A percentile compares a stretch with the other conserved stretches of the same genome.
Conservation (phyloP, 2,113 vertebrate genomes). For the Phoxinus phoxinus region DNA sequence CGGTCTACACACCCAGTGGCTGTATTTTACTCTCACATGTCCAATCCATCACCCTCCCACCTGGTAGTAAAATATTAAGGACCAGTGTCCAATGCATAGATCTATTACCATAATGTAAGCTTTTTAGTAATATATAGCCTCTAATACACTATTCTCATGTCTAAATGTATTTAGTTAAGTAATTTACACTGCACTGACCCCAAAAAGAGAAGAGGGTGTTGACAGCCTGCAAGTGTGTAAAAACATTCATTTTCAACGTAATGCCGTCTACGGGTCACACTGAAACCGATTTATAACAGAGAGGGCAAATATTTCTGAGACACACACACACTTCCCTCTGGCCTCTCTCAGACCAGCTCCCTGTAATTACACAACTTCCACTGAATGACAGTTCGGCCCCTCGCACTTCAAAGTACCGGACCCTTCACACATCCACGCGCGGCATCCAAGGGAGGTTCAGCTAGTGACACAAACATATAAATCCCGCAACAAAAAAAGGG, state of each 20-base stretch:
- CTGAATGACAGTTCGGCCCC: slow-evolving; percentile 39
- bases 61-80: slow-evolving; percentile 18
- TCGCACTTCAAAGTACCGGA: slow-evolving; percentile 68
- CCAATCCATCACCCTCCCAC: slow-evolving; percentile 5
- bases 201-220: not conserved
- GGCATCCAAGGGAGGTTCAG: slow-evolving; percentile 55
- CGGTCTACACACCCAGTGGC: slow-evolving; percentile 25
- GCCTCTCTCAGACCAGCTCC: slow-evolving; percentile 55
- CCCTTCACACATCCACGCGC: slow-evolving; percentile 45
- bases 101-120: not conserved
- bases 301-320: slow-evolving; percentile 40
- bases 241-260: not conserved
- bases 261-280: not conserved
- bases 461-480: slow-evolving; percentile 54
- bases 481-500: slow-evolving; percentile 35
- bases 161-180: not conserved
- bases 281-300: not conserved
- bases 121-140: not conserved
- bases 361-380: slow-evolving; percentile 74
- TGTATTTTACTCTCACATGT: slow-evolving; percentile 36
- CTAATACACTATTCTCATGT: not conserved
- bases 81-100: not conserved
- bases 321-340: slow-evolving; percentile 50
- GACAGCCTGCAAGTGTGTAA: slow-evolving; percentile 13
- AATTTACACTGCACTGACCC: not conserved